A percentile compares a stretch with the other conserved stretches of the same genome.
phyloP scores from a whole-genome alignment of 1,140 invertebrate genomes.

The Scylla paramamosain region DNA sequence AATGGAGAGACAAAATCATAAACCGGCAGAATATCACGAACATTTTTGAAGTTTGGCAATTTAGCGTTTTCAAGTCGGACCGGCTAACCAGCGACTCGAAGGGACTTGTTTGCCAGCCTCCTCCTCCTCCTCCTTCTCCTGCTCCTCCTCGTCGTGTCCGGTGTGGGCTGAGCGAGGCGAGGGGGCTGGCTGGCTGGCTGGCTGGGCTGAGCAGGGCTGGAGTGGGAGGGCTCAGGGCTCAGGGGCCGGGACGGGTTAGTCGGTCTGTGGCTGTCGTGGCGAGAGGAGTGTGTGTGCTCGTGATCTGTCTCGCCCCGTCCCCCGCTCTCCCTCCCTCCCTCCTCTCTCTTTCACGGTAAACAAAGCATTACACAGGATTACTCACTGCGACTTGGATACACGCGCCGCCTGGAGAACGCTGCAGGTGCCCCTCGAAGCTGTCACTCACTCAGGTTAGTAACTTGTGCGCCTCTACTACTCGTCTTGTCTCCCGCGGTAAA shows the following conservation, averaged over 20 bases:
- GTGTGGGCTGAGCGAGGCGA: too few species aligned
- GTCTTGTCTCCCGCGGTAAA: too few species aligned
- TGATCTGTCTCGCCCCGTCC: not conserved
- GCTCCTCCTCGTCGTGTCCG: too few species aligned
- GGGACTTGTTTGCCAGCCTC: too few species aligned
- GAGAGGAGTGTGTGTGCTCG: not conserved
- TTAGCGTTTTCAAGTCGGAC: too few species aligned
- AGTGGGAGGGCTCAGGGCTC: too few species aligned
- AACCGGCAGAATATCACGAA: too few species aligned
- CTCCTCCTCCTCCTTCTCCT: too few species aligned
- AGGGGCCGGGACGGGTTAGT: not conserved
- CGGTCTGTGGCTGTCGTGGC: not conserved
- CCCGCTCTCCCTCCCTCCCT: not conserved
- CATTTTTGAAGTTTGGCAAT: too few species aligned
- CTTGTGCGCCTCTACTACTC: too few species aligned
- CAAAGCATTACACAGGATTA: conserved; percentile 1
- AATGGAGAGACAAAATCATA: too few species aligned
- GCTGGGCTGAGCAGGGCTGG: not conserved
- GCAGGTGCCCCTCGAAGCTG: not conserved
- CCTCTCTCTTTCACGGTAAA: conserved; percentile 3
- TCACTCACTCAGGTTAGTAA: not conserved
- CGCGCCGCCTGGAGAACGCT: not conserved
- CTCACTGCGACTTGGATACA: not conserved
- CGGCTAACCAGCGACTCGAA: too few species aligned
- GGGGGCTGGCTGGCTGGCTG: not conserved